Evolutionary conservation across 2,888 invertebrate species (phyloP), one percentile per base, ranked within the genome.

Genomic region (Marronus borbonicus): DNA sequence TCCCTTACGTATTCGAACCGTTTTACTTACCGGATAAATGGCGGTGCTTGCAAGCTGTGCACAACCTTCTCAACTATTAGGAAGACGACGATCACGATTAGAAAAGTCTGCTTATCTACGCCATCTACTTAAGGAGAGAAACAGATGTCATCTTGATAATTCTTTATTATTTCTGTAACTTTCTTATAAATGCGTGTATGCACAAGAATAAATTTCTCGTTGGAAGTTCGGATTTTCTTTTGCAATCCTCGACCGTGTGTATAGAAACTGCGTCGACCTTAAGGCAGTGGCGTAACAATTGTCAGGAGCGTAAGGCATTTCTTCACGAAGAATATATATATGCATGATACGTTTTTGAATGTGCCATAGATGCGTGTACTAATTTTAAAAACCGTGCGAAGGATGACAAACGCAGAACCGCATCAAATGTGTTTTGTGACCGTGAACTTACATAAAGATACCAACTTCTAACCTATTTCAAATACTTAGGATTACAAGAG

Each of bases 11-110:
- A 68, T 98, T 94, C 89, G 99, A 99, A 88, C 95, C 96, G 0
- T 97, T 99, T 89, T 99, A 99, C 89, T 88, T 99, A 82, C 99
- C 99, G 0, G 96, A 96, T 88, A 97, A 95, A 87, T 96, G 96
- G 94, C 91, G 98, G 72, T 98, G 98, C 86, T 91, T 96, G 79
- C 93, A 96, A 77, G 96, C 95, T 0, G 90, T 99, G 62, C 92
- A 93, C 81, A 92, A 94, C 78, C 88, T 95, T 0, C 86, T 97
- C 1, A 91, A 94, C 80, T 98, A 94, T 87, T 95, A 87, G 91
- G 28, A 24, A n/a, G 5, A 44, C 8, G 44, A 44, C 2, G 44
- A 10, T n/a, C 10, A 24, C 10, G 58, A 72, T 49, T 68, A 12
- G n/a, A 44, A 7, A 8, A 44, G 2, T 44, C 44, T 10, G 8